These are phyloP conservation scores for Agriopis marginaria DNA, from an alignment of 2,888 invertebrate species.

Conservation along the genomic window DNA sequence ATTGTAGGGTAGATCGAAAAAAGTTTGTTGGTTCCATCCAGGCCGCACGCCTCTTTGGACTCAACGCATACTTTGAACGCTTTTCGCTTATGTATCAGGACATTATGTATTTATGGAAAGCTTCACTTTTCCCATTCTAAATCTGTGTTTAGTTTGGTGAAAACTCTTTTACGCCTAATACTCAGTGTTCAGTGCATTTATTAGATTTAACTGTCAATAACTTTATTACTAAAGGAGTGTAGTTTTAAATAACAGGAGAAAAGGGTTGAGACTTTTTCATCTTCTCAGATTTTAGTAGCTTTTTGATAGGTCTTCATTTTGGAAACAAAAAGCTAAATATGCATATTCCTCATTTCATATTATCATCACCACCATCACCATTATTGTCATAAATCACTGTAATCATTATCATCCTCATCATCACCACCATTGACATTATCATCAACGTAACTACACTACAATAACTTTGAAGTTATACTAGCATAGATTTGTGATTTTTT, in stretches of 20 bases:
- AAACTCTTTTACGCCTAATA: slow-evolving; percentile 65
- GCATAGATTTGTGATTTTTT: neutral
- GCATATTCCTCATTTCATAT: no score
- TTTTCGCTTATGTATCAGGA: slow-evolving; percentile 60
- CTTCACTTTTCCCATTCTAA: slow-evolving; percentile 70
- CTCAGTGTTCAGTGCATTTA: slow-evolving; percentile 69
- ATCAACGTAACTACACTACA: no score
- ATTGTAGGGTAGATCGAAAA: slow-evolving; percentile 42
- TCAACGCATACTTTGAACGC: slow-evolving; percentile 71
- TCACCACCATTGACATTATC: neutral
- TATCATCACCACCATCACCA: neutral
- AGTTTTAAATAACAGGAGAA: slow-evolving; percentile 14
- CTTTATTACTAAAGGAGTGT: slow-evolving; percentile 19
- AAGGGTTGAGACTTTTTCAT: slow-evolving; percentile 21
- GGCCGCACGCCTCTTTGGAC: slow-evolving; percentile 77
- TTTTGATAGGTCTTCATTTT: slow-evolving; percentile 23
- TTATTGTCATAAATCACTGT: neutral
- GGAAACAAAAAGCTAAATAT: neutral
- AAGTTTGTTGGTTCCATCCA: slow-evolving; percentile 80
- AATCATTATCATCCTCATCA: neutral
- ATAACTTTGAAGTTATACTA: no score
- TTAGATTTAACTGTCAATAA: slow-evolving; percentile 47
- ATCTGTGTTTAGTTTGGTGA: slow-evolving; percentile 69
- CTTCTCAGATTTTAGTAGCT: neutral
- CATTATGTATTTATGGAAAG: slow-evolving; percentile 41